These are phyloP conservation scores for Hyposoter dolosus DNA, from an alignment of 2,888 invertebrate genomes.

Conservation along the genomic window DNA sequence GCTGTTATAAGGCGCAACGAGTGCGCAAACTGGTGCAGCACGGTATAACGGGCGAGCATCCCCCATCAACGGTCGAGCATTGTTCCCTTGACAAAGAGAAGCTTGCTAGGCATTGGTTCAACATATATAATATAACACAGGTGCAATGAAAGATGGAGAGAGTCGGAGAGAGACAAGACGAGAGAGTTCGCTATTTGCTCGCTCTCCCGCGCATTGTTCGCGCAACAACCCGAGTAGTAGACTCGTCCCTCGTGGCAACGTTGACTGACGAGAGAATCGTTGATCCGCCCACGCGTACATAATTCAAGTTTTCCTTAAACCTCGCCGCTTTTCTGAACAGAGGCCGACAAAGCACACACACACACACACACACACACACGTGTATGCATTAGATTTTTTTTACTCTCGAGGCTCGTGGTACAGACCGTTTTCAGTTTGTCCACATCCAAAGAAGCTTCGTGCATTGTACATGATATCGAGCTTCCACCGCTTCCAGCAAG, in stretches of 20 bases:
- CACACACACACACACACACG: background rate
- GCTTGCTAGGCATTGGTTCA: slow-evolving; percentile 39
- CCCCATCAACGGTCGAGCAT: slow-evolving; percentile 34
- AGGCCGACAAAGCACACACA: background rate
- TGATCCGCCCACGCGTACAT: slow-evolving; percentile 65
- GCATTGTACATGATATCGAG: slow-evolving; percentile 27
- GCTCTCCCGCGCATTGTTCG: slow-evolving; percentile 61
- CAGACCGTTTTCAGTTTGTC: slow-evolving; percentile 38
- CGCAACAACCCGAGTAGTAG: slow-evolving; percentile 44
- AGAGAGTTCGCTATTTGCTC: slow-evolving; percentile 40
- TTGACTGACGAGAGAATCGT: slow-evolving; percentile 66
- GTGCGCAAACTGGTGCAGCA: slow-evolving; percentile 56
- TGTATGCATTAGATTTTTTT: background rate
- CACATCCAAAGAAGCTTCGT: background rate
- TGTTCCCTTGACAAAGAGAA: slow-evolving; percentile 61
- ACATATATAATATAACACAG: slow-evolving; percentile 25
- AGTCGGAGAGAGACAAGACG: background rate
- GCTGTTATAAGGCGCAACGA: slow-evolving; percentile 55
- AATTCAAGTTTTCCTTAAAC: slow-evolving; percentile 63
- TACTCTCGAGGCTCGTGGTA: slow-evolving; percentile 43
- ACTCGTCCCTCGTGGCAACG: slow-evolving; percentile 64
- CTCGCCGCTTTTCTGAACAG: slow-evolving; percentile 17
- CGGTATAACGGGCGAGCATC: slow-evolving; percentile 37
- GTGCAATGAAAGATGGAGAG: slow-evolving; percentile 28
- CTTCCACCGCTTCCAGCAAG: background rate